phyloP scores from a whole-genome alignment of 1,140 invertebrate genomes.

The Cephus cinctus region DNA sequence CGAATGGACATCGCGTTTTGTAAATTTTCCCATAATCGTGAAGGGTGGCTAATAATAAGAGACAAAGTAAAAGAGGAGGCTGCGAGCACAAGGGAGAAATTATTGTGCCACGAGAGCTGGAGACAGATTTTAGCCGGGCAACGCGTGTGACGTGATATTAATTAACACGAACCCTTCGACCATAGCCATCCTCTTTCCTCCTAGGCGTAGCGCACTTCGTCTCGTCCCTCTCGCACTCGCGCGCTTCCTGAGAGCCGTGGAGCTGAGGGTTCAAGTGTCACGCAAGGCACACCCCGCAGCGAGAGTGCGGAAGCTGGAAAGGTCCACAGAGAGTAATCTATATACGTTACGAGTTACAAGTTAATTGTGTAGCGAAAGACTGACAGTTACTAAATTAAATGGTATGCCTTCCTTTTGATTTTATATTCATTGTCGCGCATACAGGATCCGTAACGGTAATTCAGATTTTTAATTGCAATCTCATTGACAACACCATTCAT shows the following conservation, averaged over 20 bases:
- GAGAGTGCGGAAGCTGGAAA: slow-evolving; percentile 45
- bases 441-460: too few relatives aligned
- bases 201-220: slow-evolving; percentile 19
- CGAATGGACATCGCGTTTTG: too few relatives aligned
- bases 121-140: slow-evolving; percentile 50
- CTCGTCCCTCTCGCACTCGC: slow-evolving; percentile 27
- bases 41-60: too few relatives aligned
- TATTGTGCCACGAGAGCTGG: slow-evolving; percentile 36
- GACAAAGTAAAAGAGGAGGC: slow-evolving; percentile 2
- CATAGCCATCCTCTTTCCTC: slow-evolving; percentile 8
- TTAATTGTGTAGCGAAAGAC: background rate
- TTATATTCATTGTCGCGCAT: too few relatives aligned
- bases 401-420: too few relatives aligned
- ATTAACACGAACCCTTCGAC: slow-evolving; percentile 54
- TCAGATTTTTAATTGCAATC: too few relatives aligned
- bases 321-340: slow-evolving; percentile 22
- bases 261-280: slow-evolving; percentile 45
- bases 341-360: background rate
- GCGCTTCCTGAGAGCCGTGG: slow-evolving; percentile 29
- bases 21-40: too few relatives aligned
- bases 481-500: too few relatives aligned
- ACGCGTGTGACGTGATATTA: slow-evolving; percentile 55
- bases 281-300: slow-evolving; percentile 40
- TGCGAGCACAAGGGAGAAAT: slow-evolving; percentile 27
- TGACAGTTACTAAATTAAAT: background rate